A percentile compares a stretch with the other conserved stretches of the same genome.
Evolutionary conservation across 2,113 vertebrate genomes (phyloP).

Genomic region (Eretmodus cyanostictus): DNA sequence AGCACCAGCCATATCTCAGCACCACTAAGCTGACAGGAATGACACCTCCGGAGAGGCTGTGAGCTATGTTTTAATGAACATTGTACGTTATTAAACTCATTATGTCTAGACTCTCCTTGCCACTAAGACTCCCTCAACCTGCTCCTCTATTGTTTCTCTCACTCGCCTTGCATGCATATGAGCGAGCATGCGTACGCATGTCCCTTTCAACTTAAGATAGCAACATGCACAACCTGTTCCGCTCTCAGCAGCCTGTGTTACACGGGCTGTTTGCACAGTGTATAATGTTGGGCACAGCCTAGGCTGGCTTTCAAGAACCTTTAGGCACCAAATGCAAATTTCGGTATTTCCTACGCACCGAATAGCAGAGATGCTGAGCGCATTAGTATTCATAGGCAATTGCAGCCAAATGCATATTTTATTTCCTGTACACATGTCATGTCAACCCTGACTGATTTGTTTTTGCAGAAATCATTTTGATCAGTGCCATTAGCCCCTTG

Average conservation of each 20-base stretch:
- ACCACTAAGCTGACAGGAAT: conserved; percentile 61
- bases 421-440: conserved; percentile 15
- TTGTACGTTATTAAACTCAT: conserved; percentile 62
- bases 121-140: conserved; percentile 17
- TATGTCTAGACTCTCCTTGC: conserved; percentile 48
- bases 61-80: conserved; percentile 66
- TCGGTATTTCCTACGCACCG: conserved; percentile 16
- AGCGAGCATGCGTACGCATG: neutral
- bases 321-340: conserved; percentile 42
- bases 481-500: conserved; percentile 24
- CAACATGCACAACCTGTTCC: neutral
- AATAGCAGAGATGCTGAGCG: neutral
- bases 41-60: conserved; percentile 58
- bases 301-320: neutral
- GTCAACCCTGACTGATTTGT: conserved; percentile 26
- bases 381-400: conserved; percentile 27
- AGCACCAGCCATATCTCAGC: conserved; percentile 53
- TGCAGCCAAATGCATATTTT: conserved; percentile 22
- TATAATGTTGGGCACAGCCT: neutral
- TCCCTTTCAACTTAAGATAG: conserved; percentile 18
- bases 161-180: neutral
- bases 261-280: conserved; percentile 1
- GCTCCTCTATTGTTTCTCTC: neutral
- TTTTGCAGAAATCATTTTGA: conserved; percentile 6
- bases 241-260: neutral